Percentiles rank a stretch among this genome's conserved stretches.
Evolutionary conservation across 2,113 vertebrate species (phyloP).

Genomic region (Pogona vitticeps): DNA sequence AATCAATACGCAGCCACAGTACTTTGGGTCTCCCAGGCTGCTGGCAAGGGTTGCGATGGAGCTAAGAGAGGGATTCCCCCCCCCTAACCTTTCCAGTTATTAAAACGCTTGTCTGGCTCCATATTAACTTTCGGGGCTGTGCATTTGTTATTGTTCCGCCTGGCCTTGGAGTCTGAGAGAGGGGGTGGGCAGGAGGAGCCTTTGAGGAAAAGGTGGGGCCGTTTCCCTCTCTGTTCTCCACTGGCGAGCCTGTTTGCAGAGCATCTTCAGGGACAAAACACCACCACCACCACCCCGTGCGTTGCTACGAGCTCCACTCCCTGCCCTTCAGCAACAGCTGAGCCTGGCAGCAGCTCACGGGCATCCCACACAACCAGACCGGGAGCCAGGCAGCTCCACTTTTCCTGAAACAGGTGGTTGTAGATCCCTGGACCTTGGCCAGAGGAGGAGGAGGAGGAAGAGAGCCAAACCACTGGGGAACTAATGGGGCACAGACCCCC

Average conservation of each 20-base stretch:
- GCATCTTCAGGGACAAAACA: not conserved
- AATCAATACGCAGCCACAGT: constrained; percentile 75
- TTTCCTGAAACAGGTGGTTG: not conserved
- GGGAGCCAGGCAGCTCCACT: not conserved
- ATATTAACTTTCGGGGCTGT: constrained; percentile 23
- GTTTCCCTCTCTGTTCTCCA: fast-evolving
- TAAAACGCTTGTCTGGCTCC: constrained; percentile 49
- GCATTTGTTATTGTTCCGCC: not conserved
- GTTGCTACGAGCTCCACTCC: not conserved
- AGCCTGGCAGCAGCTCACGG: not conserved
- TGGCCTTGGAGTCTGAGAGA: fast-evolving
- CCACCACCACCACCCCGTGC: not conserved
- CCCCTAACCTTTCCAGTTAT: constrained; percentile 58
- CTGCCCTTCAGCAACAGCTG: not conserved
- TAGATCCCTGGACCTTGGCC: too few species aligned
- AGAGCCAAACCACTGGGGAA: too few species aligned
- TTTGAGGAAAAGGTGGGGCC: fast-evolving
- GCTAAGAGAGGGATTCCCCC: constrained; percentile 3
- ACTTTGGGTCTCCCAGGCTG: constrained; percentile 61
- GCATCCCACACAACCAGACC: too few species aligned
- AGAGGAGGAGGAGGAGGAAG: not conserved
- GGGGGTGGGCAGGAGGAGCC: not conserved
- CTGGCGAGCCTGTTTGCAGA: not conserved
- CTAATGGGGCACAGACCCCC: too few species aligned
- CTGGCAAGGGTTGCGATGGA: constrained; percentile 17